Base-by-base conservation (phyloP, 2,113 vertebrate genomes). In the Pandion haliaetus region DNA sequence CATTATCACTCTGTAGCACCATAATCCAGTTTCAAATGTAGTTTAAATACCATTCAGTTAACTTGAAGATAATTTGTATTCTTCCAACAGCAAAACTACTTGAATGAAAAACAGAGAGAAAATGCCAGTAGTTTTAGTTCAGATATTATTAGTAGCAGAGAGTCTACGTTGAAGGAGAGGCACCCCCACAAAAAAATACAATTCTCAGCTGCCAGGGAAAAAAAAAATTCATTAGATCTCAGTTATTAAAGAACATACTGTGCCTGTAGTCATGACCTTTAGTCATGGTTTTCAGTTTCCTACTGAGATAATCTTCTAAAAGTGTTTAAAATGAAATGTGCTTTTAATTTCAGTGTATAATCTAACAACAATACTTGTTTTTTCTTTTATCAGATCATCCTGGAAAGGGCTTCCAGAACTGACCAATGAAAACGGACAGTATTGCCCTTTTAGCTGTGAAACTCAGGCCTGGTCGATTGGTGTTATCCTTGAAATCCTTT, bases 371-470 rank as follows among this genome's bases (percentile, higher is more conserved):
- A 3, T 34, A 24, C 4, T 80, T 0, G 0, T 38, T 80, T 94
- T 95, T 92, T 90, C 85, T 93, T 92, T 88, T 80, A 79, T 62
- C 82, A 99, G 99, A 96, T 99, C 99, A 36, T 98, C 98, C 9
- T 99, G 99, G 99, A 99, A 99, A 96, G 99, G 99, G 62, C 99
- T 99, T 79, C 99, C 99, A 36, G 99, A 99, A 93, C 98, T 99
- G 94, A 99, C 99, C 94, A 99, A 99, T 97, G 99, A 99, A 93
- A 99, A 99, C 17, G 99, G 99, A 71, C 99, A 99, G 54, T 98
- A 98, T 96, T 99, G 99, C 69, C 98, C 99, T 9, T 99, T 99
- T 94, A 99, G 99, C 98, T 99, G 99, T 97, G 99, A 99, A 98
- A 99, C 99, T 29, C 99, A 99, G 97, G 99, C 99, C 78, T 99